A percentile compares a stretch with the other conserved stretches of the same genome.
phyloP scores from a whole-genome alignment of 2,113 vertebrate species.

The Pelusios castaneus region DNA sequence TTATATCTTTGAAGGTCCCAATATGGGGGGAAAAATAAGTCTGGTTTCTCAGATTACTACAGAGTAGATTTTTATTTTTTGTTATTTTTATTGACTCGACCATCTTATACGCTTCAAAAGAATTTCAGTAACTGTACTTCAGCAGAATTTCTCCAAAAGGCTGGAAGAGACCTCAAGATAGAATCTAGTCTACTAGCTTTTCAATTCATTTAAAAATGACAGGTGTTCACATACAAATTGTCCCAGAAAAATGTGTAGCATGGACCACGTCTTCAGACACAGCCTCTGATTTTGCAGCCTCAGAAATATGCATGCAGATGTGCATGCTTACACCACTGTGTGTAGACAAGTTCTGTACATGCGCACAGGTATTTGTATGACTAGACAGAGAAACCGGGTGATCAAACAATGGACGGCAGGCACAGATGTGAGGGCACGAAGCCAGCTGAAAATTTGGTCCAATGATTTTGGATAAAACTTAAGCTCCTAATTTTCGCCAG shows the following conservation, averaged over 20 bases:
- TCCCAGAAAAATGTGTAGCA: neutral
- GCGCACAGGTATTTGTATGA: accelerated
- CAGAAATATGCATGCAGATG: neutral
- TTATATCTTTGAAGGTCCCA: too few species aligned
- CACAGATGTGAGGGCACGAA: neutral
- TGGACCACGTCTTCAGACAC: too few species aligned
- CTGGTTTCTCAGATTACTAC: too few species aligned
- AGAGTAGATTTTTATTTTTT: too few species aligned
- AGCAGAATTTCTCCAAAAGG: too few species aligned
- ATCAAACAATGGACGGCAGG: neutral
- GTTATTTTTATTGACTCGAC: too few species aligned
- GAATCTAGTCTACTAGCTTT: neutral
- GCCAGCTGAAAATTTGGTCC: neutral
- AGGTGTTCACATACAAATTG: neutral
- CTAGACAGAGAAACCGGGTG: neutral
- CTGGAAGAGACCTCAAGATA: neutral
- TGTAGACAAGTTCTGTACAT: neutral
- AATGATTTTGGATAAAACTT: neutral
- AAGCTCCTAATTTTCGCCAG: neutral
- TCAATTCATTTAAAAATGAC: neutral
- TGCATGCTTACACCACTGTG: accelerated
- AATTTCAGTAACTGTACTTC: too few species aligned
- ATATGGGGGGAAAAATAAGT: too few species aligned
- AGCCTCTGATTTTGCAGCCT: neutral
- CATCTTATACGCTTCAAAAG: too few species aligned